These are phyloP conservation scores for Thalassaphorura encarpata DNA, from an alignment of 1,140 invertebrate genomes.

Conservation along the genomic window DNA sequence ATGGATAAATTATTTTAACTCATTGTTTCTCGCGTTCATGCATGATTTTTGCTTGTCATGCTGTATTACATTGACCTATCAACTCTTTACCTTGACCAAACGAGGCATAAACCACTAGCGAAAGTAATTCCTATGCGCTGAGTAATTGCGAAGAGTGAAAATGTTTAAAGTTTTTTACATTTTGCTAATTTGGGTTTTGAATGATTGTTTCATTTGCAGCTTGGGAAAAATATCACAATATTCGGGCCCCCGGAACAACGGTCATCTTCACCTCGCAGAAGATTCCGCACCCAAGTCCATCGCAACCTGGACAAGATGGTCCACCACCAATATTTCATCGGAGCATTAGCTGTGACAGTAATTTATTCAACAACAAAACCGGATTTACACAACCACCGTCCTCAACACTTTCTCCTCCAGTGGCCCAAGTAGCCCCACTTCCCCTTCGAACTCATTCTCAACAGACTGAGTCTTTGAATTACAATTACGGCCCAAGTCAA, in stretches of 20 bases:
- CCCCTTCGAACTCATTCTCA: too few species aligned
- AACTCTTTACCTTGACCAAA: too few species aligned
- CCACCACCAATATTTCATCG: slow-evolving; percentile 25
- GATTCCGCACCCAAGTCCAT: slow-evolving; percentile 29
- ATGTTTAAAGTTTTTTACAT: too few species aligned
- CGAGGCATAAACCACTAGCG: too few species aligned
- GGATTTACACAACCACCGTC: slow-evolving; percentile 18
- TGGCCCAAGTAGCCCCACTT: slow-evolving; percentile 31
- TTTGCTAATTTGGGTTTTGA: background rate
- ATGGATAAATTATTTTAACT: too few species aligned
- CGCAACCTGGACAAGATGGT: background rate
- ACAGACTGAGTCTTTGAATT: too few species aligned
- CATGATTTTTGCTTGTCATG: too few species aligned
- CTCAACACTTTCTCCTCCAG: slow-evolving; percentile 25
- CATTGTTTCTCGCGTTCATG: too few species aligned
- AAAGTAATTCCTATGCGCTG: too few species aligned
- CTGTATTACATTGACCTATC: too few species aligned
- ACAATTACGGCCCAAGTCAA: too few species aligned
- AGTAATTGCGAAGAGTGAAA: too few species aligned
- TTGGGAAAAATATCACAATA: slow-evolving; percentile 37
- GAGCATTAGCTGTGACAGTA: slow-evolving; percentile 27
- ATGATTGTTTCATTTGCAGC: slow-evolving; percentile 16
- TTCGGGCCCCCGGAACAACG: slow-evolving; percentile 36
- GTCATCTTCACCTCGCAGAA: slow-evolving; percentile 38
- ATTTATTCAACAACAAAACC: slow-evolving; percentile 32